Evolutionary conservation across 2,113 vertebrate genomes (phyloP).

Genomic region (Caretta caretta): DNA sequence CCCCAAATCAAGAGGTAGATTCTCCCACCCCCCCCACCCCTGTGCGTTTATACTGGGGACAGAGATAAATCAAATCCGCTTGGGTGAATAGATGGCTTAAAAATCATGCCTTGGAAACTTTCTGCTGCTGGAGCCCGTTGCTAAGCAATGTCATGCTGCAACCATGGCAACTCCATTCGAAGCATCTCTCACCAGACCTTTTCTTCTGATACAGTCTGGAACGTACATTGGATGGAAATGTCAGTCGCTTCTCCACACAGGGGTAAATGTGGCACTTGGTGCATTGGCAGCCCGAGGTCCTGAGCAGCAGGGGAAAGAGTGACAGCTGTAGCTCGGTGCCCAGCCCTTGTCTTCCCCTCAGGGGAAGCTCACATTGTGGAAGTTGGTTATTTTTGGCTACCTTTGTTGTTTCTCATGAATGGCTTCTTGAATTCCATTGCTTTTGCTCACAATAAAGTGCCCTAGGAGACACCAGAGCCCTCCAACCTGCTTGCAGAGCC

Average conservation of each 20-base stretch:
- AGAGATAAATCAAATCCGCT: conserved; percentile 54
- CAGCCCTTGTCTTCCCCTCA: background rate
- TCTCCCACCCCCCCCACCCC: background rate
- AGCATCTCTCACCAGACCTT: background rate
- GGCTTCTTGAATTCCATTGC: background rate
- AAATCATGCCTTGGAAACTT: conserved; percentile 65
- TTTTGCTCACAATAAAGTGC: background rate
- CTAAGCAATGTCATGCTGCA: conserved; percentile 76
- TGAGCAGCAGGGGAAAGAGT: background rate
- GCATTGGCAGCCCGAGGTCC: background rate
- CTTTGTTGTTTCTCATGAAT: background rate
- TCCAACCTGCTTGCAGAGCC: background rate
- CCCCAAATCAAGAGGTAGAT: background rate
- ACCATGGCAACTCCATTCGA: conserved; percentile 71
- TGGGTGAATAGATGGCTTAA: conserved; percentile 47
- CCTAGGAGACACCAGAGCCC: background rate
- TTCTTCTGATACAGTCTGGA: background rate
- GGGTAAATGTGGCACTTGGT: background rate
- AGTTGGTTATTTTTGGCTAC: background rate
- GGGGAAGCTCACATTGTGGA: background rate
- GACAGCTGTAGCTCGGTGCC: background rate
- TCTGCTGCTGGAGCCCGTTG: conserved; percentile 72
- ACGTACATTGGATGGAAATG: background rate
- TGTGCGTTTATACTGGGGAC: conserved; percentile 53
- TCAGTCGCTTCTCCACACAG: background rate